Percentiles rank a stretch among this genome's conserved stretches.
These are phyloP conservation scores for Willowsia nigromaculata DNA, from an alignment of 2,888 invertebrate species.

Conservation along the genomic window DNA sequence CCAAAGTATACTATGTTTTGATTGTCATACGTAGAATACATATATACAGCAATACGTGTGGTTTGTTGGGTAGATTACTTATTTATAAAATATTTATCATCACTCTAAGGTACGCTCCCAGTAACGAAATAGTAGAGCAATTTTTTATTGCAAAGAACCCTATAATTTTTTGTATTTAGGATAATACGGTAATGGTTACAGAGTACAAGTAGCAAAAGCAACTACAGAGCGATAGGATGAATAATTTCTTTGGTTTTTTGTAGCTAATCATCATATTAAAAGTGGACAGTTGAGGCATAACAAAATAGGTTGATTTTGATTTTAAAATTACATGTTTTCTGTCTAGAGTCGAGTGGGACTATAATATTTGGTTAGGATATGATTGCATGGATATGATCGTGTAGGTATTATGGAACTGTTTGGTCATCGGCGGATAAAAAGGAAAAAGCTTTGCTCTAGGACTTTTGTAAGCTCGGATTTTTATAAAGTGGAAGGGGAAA, in stretches of 20 bases:
- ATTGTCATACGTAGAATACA: background rate
- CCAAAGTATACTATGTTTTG: background rate
- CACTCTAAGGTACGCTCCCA: background rate
- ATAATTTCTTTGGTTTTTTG: too few relatives aligned
- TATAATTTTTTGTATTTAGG: background rate
- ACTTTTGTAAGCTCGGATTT: constrained; percentile 14
- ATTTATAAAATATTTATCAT: background rate
- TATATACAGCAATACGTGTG: background rate
- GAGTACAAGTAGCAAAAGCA: too few relatives aligned
- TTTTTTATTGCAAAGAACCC: background rate
- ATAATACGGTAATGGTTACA: too few relatives aligned
- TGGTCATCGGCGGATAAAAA: background rate
- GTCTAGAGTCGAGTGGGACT: too few relatives aligned
- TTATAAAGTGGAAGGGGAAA: background rate
- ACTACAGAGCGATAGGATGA: too few relatives aligned
- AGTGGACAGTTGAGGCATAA: too few relatives aligned
- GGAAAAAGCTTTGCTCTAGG: background rate
- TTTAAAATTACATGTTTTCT: too few relatives aligned
- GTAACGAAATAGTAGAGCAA: background rate
- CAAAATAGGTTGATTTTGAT: too few relatives aligned
- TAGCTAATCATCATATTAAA: too few relatives aligned
- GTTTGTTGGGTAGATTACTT: background rate
- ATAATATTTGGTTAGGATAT: too few relatives aligned
- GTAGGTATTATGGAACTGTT: too few relatives aligned
- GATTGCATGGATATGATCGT: too few relatives aligned